These are phyloP conservation scores for Mesorhabditis spiculigera DNA, from an alignment of 2,888 invertebrate genomes.

Conservation along the genomic window DNA sequence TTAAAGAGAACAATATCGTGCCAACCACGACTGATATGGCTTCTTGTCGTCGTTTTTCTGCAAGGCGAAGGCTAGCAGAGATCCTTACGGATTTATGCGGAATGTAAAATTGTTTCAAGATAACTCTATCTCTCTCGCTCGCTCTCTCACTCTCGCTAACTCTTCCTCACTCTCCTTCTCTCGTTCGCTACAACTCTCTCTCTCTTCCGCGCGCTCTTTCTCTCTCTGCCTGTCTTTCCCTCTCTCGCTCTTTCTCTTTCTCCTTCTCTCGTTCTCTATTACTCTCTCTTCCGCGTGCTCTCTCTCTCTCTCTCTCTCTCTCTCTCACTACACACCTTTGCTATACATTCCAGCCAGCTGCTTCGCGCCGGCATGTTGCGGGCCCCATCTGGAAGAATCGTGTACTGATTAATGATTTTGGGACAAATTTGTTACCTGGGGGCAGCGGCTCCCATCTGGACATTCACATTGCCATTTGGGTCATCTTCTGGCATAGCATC, in stretches of 20 bases:
- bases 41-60: constrained; percentile 90
- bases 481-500: constrained; percentile 74
- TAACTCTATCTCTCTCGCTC: too few species aligned
- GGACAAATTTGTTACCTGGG: constrained; percentile 9
- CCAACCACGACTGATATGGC: constrained; percentile 81
- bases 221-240: constrained; percentile 76
- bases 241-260: too few species aligned
- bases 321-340: constrained; percentile 68
- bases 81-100: background rate
- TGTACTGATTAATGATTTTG: background rate
- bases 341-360: constrained; percentile 89
- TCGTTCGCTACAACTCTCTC: background rate
- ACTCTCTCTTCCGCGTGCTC: too few species aligned
- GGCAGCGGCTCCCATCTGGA: constrained; percentile 21
- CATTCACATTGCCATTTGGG: constrained; percentile 76
- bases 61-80: constrained; percentile 41
- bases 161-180: constrained; percentile 79
- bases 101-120: background rate
- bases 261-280: too few species aligned
- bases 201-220: background rate
- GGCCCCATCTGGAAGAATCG: constrained; percentile 76
- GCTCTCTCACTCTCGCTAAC: constrained; percentile 67
- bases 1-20: constrained; percentile 76
- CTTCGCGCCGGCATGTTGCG: constrained; percentile 87
- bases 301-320: background rate